Conservation (phyloP, 2,888 invertebrate species). For the Agrypnus murinus region DNA sequence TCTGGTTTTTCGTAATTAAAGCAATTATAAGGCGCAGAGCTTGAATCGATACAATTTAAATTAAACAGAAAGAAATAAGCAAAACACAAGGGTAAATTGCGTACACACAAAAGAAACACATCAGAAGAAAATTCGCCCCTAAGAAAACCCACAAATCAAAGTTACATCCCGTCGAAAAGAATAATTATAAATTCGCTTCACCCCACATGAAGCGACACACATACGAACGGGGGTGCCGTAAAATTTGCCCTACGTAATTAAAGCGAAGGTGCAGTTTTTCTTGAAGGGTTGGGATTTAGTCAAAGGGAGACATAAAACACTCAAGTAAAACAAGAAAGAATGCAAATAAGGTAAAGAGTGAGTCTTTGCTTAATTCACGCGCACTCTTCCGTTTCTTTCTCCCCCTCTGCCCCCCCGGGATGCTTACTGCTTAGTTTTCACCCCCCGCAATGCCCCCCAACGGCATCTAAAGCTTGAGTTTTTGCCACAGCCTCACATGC, state of each 20-base stretch:
- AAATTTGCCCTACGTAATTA: constrained; percentile 46
- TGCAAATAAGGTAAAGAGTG: constrained; percentile 71
- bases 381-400: constrained; percentile 72
- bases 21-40: constrained; percentile 64
- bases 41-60: constrained; percentile 60
- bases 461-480: constrained; percentile 70
- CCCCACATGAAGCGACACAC: constrained; percentile 57
- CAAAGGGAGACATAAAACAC: constrained; percentile 55
- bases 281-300: constrained; percentile 43
- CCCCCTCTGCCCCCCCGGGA: constrained; percentile 58
- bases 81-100: constrained; percentile 37
- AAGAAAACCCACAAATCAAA: constrained; percentile 58
- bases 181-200: constrained; percentile 65
- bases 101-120: constrained; percentile 47
- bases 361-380: constrained; percentile 72
- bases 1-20: constrained; percentile 66
- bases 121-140: constrained; percentile 46
- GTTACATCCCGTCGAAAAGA: constrained; percentile 59
- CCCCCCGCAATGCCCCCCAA: constrained; percentile 62
- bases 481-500: constrained; percentile 77
- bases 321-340: constrained; percentile 65
- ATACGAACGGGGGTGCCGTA: constrained; percentile 45
- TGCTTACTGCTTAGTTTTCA: constrained; percentile 65
- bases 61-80: constrained; percentile 43
- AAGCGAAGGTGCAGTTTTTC: constrained; percentile 35